Base-by-base conservation (phyloP, 23 tunicate genomes). In the Clavelina lepadiformis region DNA sequence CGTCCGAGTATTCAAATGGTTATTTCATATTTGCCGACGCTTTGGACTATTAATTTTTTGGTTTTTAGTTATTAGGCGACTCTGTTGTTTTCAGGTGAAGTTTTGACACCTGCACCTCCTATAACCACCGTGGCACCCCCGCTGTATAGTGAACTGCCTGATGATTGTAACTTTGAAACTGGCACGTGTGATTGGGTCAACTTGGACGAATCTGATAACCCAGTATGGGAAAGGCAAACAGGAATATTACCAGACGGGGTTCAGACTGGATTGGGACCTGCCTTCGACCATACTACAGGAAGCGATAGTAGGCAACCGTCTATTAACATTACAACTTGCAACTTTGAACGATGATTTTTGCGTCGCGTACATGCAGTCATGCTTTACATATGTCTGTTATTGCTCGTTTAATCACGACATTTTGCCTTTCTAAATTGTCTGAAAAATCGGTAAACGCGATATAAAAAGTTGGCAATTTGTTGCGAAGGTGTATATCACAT, bases 81-180 rank as follows among this genome's bases (percentile, higher is more conserved):
- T 60, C 30, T 35, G 22, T 63, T 7, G 20, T 38, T 58, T 55
- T 31, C 65, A 89, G 97, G 97, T 33, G 55, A 69, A 31, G 65
- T 69, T 5, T 32, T 89, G 35, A 89, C 97, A 18, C 56, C 78
- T 46, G 80, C 71, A 1, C 33, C 80, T 23, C 75, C 97, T 2
- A 46, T 52, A 24, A 89, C 97, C 33, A 82, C 79, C 13, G 38
- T 59, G 3, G 67, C 89, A 0, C 80, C 87, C n/a, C 97, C 97
- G 4, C 3, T 45, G 28, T 35, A 18, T 15, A 81, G 83, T 50
- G 75, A 61, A 13, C 38, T 76, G 11, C 97, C 97, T 21, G 71
- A 66, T 13, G 69, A 81, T 50, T 89, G 97, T 35, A 75, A 89
- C 5, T 75, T 89, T 37, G 97, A 89, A 70, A 69, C 58, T 34